Evolutionary conservation across 2,113 vertebrate species (phyloP).

Genomic region (Struthio camelus): DNA sequence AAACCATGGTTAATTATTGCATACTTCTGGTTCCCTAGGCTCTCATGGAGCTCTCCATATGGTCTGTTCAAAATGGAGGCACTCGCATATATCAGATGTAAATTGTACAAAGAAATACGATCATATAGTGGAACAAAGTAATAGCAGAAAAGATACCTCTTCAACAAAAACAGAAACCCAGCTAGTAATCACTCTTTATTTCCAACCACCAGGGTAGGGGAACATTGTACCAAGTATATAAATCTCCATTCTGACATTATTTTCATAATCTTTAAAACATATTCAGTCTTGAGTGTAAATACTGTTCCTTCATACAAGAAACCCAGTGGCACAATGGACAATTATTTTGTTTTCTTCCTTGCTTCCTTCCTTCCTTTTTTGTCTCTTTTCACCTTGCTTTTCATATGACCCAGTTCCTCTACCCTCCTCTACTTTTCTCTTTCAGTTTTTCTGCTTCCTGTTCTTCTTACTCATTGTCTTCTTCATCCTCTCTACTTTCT

Average conservation of each 20-base stretch:
- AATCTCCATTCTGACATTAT: slow-evolving; percentile 65
- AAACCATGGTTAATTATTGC: slow-evolving; percentile 69
- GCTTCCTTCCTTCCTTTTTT: background rate
- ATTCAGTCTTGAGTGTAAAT: slow-evolving; percentile 40
- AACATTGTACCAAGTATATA: slow-evolving; percentile 59
- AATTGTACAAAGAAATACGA: slow-evolving; percentile 73
- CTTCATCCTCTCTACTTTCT: background rate
- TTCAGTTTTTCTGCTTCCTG: background rate
- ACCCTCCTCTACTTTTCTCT: background rate
- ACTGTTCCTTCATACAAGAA: slow-evolving; percentile 33
- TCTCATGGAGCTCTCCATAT: slow-evolving; percentile 76
- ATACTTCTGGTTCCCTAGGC: slow-evolving; percentile 68
- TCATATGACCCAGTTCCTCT: background rate
- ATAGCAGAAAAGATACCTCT: slow-evolving; percentile 67
- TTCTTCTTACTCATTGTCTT: background rate
- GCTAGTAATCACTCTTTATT: slow-evolving; percentile 65
- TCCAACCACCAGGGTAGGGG: slow-evolving; percentile 41
- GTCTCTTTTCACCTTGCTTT: background rate
- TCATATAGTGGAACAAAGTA: slow-evolving; percentile 68
- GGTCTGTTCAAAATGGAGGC: slow-evolving; percentile 69
- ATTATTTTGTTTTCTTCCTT: slow-evolving; percentile 34
- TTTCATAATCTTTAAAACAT: slow-evolving; percentile 59
- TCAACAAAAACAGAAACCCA: slow-evolving; percentile 71
- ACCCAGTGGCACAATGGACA: background rate
- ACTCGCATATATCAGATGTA: slow-evolving; percentile 71